Percentiles rank a stretch among this genome's conserved stretches.
Evolutionary conservation across 53 echinoderm and acorn worm species (phyloP).

Genomic region (Arbacia lixula): DNA sequence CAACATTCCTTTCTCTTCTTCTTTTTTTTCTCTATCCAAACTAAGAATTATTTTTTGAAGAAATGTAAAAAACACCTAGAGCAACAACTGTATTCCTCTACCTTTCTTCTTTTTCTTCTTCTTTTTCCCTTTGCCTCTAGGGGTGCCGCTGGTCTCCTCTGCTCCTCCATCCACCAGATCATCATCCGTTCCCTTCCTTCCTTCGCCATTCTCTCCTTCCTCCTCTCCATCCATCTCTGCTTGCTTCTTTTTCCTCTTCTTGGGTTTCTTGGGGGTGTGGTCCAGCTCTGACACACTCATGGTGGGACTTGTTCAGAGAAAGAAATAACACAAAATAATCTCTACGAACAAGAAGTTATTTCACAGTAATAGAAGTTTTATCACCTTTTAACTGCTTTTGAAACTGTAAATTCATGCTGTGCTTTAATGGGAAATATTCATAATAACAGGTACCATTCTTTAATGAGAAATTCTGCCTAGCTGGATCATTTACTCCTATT

Average conservation of each 20-base stretch:
- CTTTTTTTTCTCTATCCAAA: slow-evolving; percentile 47
- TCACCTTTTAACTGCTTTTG: too few relatives aligned
- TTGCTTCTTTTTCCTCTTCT: slow-evolving; percentile 75
- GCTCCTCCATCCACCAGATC: slow-evolving; percentile 59
- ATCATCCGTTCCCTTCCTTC: slow-evolving; percentile 44
- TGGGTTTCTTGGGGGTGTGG: slow-evolving; percentile 79
- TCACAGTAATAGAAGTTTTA: too few relatives aligned
- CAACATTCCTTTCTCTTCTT: slow-evolving; percentile 70
- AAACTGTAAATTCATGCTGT: too few relatives aligned
- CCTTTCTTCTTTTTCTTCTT: slow-evolving; percentile 75
- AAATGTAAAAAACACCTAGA: too few relatives aligned
- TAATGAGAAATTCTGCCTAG: too few relatives aligned
- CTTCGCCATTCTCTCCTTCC: slow-evolving; percentile 40
- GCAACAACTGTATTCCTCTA: too few relatives aligned
- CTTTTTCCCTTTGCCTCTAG: slow-evolving; percentile 45
- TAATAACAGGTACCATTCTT: too few relatives aligned
- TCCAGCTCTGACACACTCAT: slow-evolving; percentile 81
- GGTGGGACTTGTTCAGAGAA: slow-evolving; percentile 46
- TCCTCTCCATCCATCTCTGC: slow-evolving; percentile 51
- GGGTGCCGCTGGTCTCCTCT: slow-evolving; percentile 28
- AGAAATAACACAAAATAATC: too few relatives aligned
- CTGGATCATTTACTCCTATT: too few relatives aligned
- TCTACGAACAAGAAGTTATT: too few relatives aligned
- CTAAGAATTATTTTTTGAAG: too few relatives aligned
- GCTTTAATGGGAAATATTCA: too few relatives aligned